Percentiles rank a stretch among this genome's conserved stretches.
Conservation (phyloP, 2,113 vertebrate species). For the Scortum barcoo region DNA sequence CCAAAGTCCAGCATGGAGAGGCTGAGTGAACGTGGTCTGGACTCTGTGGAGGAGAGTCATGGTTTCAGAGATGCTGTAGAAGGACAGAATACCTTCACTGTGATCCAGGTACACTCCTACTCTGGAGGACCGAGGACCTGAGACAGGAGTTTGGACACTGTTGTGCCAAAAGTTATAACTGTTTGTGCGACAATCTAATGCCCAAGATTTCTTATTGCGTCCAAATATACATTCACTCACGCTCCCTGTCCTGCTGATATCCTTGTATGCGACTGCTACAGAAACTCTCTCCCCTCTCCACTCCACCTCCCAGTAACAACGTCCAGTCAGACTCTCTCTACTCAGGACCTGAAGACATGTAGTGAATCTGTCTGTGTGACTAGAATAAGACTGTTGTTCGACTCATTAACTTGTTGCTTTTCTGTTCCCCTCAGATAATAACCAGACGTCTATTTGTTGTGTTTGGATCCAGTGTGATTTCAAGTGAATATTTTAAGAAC, state of each 20-base stretch:
- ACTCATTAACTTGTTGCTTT: neutral
- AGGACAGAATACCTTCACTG: constrained; percentile 9
- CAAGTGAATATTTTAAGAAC: constrained; percentile 11
- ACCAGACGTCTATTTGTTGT: neutral
- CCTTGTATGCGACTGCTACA: constrained; percentile 21
- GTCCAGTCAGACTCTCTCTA: constrained; percentile 31
- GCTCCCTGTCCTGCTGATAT: neutral
- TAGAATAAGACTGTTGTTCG: neutral
- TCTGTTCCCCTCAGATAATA: constrained; percentile 9
- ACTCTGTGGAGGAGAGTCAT: constrained; percentile 16
- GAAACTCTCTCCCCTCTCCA: neutral
- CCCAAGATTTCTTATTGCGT: constrained; percentile 9
- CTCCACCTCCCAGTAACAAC: constrained; percentile 43
- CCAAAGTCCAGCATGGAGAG: neutral
- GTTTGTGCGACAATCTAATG: neutral
- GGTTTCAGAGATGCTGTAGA: constrained; percentile 9
- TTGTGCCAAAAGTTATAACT: too few relatives aligned
- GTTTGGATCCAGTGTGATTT: constrained; percentile 34
- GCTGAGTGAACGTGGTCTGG: constrained; percentile 23
- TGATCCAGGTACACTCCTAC: constrained; percentile 34
- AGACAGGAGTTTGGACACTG: neutral
- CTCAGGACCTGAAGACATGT: constrained; percentile 10
- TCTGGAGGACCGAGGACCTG: neutral
- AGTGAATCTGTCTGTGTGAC: constrained; percentile 37
- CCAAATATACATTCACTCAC: neutral